Percentiles rank a stretch among this genome's conserved stretches.
Evolutionary conservation across 2,888 invertebrate genomes (phyloP).

Genomic region (Actias luna): DNA sequence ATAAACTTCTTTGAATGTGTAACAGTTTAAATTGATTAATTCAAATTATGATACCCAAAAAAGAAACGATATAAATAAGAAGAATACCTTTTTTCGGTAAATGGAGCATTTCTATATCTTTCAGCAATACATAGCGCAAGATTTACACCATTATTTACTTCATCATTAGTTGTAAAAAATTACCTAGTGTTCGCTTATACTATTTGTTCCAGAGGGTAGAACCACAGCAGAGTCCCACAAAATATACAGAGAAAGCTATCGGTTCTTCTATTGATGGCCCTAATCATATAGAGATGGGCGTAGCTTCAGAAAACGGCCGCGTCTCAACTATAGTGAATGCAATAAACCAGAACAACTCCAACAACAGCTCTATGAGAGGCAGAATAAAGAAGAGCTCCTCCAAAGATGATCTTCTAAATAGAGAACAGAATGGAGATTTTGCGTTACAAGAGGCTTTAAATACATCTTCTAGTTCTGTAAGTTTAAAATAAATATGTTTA

Average conservation of each 20-base stretch:
- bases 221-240: conserved; percentile 71
- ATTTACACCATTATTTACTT: not conserved
- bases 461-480: conserved; percentile 72
- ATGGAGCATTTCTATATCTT: too few species aligned
- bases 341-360: conserved; percentile 56
- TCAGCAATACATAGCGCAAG: not conserved
- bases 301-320: conserved; percentile 60
- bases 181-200: not conserved
- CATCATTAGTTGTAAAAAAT: not conserved
- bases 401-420: conserved; percentile 68
- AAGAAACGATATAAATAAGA: too few species aligned
- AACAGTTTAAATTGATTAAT: too few species aligned
- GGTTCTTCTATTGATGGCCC: conserved; percentile 47
- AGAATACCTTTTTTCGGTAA: too few species aligned
- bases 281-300: conserved; percentile 43
- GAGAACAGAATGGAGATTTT: conserved; percentile 58
- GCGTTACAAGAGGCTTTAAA: conserved; percentile 70
- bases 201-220: conserved; percentile 64
- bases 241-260: conserved; percentile 69
- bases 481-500: conserved; percentile 27
- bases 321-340: conserved; percentile 75
- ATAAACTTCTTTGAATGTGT: too few species aligned
- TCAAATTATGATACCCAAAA: too few species aligned
- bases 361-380: conserved; percentile 58
- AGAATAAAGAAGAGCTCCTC: conserved; percentile 72